phyloP scores from a whole-genome alignment of 2,888 invertebrate species.

The Mamestra brassicae region DNA sequence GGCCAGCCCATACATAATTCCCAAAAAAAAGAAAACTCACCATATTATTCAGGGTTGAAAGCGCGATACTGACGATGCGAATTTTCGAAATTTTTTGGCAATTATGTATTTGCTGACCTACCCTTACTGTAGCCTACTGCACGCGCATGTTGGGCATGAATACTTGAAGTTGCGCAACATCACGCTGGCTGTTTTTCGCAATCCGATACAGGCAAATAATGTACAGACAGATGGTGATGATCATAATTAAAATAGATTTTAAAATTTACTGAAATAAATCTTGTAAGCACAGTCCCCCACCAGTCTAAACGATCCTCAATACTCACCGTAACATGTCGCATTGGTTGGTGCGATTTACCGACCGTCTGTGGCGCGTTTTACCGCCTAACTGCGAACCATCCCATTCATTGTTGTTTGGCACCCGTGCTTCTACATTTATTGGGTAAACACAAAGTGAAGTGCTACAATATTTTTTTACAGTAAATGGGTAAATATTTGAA shows the following conservation, averaged over 20 bases:
- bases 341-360: constrained; percentile 56
- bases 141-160: no score
- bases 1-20: no score
- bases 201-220: neutral
- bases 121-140: no score
- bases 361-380: constrained; percentile 51
- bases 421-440: constrained; percentile 54
- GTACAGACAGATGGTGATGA: neutral
- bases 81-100: no score
- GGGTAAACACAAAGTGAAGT: constrained; percentile 51
- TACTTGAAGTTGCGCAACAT: neutral
- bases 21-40: no score
- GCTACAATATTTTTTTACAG: constrained; percentile 22
- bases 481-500: constrained; percentile 32
- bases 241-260: neutral
- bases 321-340: constrained; percentile 25
- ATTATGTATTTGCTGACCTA: no score
- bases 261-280: no score
- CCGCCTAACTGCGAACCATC: constrained; percentile 51
- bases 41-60: no score
- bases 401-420: constrained; percentile 58
- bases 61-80: no score
- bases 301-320: constrained; percentile 21
- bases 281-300: no score
- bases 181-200: neutral